These are phyloP conservation scores for Proteles cristata DNA, from an alignment of 2,113 vertebrate genomes.

Conservation along the genomic window DNA sequence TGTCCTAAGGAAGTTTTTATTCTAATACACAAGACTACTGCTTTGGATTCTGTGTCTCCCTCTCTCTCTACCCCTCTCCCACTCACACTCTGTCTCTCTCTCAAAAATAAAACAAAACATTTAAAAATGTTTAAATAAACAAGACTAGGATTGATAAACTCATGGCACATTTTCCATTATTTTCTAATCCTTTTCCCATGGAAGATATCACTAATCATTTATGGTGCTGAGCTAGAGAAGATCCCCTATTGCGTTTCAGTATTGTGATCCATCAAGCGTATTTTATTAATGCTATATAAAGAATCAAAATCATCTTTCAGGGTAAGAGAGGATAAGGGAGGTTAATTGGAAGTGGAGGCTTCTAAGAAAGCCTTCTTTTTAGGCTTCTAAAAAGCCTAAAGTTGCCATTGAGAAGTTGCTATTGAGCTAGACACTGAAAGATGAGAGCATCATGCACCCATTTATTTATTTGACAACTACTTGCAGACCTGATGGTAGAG, in stretches of 20 bases:
- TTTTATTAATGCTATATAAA: slow-evolving; percentile 29
- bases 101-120: too few relatives aligned
- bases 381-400: background rate
- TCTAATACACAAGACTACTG: background rate
- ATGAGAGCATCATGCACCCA: background rate
- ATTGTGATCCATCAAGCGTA: background rate
- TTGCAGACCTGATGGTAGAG: background rate
- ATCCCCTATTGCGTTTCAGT: background rate
- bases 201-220: background rate
- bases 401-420: background rate
- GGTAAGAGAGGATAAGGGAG: background rate
- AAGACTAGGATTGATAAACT: background rate
- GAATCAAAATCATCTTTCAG: slow-evolving; percentile 39
- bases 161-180: background rate
- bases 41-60: too few relatives aligned
- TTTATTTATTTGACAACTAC: background rate
- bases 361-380: background rate
- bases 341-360: background rate
- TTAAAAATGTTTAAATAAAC: background rate
- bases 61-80: too few relatives aligned
- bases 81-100: too few relatives aligned
- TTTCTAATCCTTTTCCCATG: slow-evolving; percentile 26
- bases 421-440: background rate
- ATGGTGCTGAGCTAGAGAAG: background rate
- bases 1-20: background rate